Base-by-base conservation (phyloP, 2,888 invertebrate species). In the Venusia cambrica region DNA sequence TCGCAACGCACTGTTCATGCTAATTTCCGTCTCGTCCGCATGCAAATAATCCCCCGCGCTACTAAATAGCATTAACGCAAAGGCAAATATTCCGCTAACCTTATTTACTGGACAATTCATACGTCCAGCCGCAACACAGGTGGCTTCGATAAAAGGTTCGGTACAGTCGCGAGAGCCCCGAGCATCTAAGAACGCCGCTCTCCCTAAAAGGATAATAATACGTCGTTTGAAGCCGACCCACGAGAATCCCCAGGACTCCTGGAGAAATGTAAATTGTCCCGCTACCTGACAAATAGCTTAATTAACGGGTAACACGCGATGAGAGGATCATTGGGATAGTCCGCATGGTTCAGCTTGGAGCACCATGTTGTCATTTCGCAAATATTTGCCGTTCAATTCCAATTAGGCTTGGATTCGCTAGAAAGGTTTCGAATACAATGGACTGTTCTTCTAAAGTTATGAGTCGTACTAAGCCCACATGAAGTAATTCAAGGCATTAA, bases 131-230 rank as follows among this genome's bases (percentile, higher is more conserved):
- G 67, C 71, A 74, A 80, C 84, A 81, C 79, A 79, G 85, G 85
- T 85, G 85, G 83, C 79, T 81, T 76, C 71, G 78, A 83, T 81
- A 83, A 83, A 80, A 79, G 84, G 78, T 77, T 73, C 74, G 62
- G 69, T 63, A 65, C 67, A 69, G 63, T 65, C n/a, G n/a, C n/a
- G n/a, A n/a, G n/a, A n/a, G n/a, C n/a, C n/a, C 72, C 69, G 53
- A 31, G 31, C 70, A 57, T 73, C 71, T 60, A 69, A 62, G 73
- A 77, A 80, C 73, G 83, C 84, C 85, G 84, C 78, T 71, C 61
- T 79, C 84, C 87, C 84, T 87, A 87, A 85, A 87, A 79, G 87
- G 87, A 83, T 79, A 85, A 87, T 85, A 87, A 85, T 87, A 79
- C 83, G 79, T 77, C 84, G 83, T 84, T 81, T 71, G 71, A 66